Evolutionary conservation across 2,797 vertebrate species (phyloP), one percentile per base, ranked within the genome.

Genomic region (Pseudotriccus pelzelni): DNA sequence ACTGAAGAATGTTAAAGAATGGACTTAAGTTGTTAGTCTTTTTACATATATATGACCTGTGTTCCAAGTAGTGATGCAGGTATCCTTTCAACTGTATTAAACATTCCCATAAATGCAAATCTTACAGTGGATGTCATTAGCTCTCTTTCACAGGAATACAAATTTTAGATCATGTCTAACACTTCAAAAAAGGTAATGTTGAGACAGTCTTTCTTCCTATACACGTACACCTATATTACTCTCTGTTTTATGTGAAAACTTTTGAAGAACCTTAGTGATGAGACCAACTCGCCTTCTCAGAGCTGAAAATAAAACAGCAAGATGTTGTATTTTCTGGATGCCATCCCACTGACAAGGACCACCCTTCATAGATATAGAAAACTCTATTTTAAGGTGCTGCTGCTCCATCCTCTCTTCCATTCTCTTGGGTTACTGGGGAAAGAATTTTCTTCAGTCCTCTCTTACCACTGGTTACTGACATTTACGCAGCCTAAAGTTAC

Each of bases 381-480:
- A 70, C 12, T 67, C 27, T 56, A 11, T 4, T 44, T 63, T 49
- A 69, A 86, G 0, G 0, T 59, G 10, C 6, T 47, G 12, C 4
- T 70, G 2, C n/a, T 67, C 41, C 37, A 43, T 34, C 5, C 2
- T 66, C 14, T 68, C 15, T 58, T 49, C 20, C 6, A 4, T 64
- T 50, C 19, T 52, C 16, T 25, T 36, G 11, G 8, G 4, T 49
- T 79, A 22, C 14, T 49, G 10, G 3, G 22, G 14, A 23, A 81
- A 60, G 27, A 66, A 73, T 41, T 59, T 81, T 1, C 2, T 66
- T 85, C 32, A 25, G 28, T 64, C 7, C 5, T 66, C 24, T 80
- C 22, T 63, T 68, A 7, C 7, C 3, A 21, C 6, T 18, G 6
- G 5, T 67, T 58, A 24, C 18, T 7, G 12, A 5, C 43, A 20